These are phyloP conservation scores for Metellina segmentata DNA, from an alignment of 2,888 invertebrate genomes.

Conservation along the genomic window DNA sequence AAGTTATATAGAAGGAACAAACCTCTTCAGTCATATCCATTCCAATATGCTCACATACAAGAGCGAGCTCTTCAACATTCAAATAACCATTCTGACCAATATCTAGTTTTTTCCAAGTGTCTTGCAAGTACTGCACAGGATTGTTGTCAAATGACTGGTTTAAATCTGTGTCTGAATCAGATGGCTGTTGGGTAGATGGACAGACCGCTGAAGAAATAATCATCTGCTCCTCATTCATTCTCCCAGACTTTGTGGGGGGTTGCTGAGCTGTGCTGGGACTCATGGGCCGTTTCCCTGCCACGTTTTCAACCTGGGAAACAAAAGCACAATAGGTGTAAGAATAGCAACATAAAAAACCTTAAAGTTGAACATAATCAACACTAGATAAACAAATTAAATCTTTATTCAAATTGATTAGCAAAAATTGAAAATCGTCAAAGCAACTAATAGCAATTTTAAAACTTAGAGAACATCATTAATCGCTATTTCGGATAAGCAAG, in stretches of 20 bases:
- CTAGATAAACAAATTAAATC: not conserved
- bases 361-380: not conserved
- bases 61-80: constrained; percentile 85
- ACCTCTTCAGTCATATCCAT: constrained; percentile 86
- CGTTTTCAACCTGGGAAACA: constrained; percentile 55
- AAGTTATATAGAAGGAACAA: constrained; percentile 79
- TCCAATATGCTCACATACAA: constrained; percentile 86
- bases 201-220: not conserved
- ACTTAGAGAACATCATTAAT: not conserved
- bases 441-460: no score
- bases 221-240: constrained; percentile 46
- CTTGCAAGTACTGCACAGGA: constrained; percentile 84
- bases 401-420: not conserved
- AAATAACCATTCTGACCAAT: constrained; percentile 85
- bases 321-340: not conserved
- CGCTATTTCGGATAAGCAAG: no score
- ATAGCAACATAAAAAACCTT: not conserved
- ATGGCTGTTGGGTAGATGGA: constrained; percentile 2
- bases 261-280: constrained; percentile 66
- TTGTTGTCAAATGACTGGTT: constrained; percentile 69
- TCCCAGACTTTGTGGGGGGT: constrained; percentile 68
- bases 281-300: constrained; percentile 65
- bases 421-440: not conserved
- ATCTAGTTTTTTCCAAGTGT: constrained; percentile 85
- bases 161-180: constrained; percentile 57